Evolutionary conservation across 2,888 invertebrate genomes (phyloP).

Genomic region (Norana najaformis): DNA sequence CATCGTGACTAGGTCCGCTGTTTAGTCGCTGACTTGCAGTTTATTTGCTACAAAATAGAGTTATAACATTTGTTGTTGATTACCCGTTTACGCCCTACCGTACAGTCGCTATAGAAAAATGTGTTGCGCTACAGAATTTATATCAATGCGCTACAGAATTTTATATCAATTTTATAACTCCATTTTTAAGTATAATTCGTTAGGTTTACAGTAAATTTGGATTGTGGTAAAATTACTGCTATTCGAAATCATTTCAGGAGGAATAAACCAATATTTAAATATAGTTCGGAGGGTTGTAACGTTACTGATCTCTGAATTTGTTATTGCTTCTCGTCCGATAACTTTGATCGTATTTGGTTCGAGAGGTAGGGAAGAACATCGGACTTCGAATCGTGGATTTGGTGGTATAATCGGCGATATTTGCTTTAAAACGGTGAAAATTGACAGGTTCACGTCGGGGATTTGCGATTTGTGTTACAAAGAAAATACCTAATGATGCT

Average conservation of each 20-base stretch:
- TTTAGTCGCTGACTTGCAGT: too few relatives aligned
- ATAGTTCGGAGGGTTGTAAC: not conserved
- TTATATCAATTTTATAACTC: too few relatives aligned
- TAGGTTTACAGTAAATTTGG: not conserved
- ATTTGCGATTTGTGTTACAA: not conserved
- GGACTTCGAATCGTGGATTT: not conserved
- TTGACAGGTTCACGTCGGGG: not conserved
- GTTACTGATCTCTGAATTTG: not conserved
- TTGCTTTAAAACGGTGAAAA: not conserved
- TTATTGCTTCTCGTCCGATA: not conserved
- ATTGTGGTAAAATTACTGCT: not conserved
- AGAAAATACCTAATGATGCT: not conserved
- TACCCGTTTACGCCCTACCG: too few relatives aligned
- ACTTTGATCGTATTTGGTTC: not conserved
- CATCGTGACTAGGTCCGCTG: too few relatives aligned
- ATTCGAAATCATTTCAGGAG: slow-evolving; percentile 5
- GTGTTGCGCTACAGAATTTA: not conserved
- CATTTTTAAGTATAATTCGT: not conserved
- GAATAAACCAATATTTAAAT: not conserved
- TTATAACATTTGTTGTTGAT: too few relatives aligned
- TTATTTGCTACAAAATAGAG: too few relatives aligned
- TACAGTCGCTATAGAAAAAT: not conserved
- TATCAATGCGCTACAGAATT: not conserved
- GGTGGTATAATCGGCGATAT: too few relatives aligned
- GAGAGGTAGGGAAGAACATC: not conserved